phyloP scores from a whole-genome alignment of 2,113 vertebrate genomes.

The Lates calcarifer region DNA sequence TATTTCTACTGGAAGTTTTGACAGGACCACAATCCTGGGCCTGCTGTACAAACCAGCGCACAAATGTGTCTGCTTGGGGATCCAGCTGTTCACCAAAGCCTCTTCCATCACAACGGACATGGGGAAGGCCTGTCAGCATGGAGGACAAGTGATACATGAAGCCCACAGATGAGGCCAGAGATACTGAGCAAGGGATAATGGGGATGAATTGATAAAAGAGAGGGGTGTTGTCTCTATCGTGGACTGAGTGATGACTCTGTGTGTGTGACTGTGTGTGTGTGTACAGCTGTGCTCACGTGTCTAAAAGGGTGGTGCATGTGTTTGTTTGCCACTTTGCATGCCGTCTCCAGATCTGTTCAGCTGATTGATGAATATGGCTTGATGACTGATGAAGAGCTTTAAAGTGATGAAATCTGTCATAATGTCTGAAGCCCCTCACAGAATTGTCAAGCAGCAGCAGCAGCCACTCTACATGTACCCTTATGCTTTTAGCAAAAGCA shows the following conservation, averaged over 20 bases:
- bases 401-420: slow-evolving; percentile 43
- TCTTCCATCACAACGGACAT: slow-evolving; percentile 66
- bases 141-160: slow-evolving; percentile 66
- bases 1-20: slow-evolving; percentile 38
- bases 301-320: background rate
- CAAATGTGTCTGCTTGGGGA: slow-evolving; percentile 68
- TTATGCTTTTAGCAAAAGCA: background rate
- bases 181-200: slow-evolving; percentile 62
- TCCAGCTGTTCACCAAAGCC: slow-evolving; percentile 62
- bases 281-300: slow-evolving; percentile 25
- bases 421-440: slow-evolving; percentile 22
- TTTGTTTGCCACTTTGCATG: slow-evolving; percentile 29
- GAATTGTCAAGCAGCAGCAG: background rate
- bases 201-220: slow-evolving; percentile 77
- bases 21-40: slow-evolving; percentile 34
- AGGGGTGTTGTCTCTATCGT: slow-evolving; percentile 65
- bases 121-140: slow-evolving; percentile 69
- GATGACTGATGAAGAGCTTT: slow-evolving; percentile 40
- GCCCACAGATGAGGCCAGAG: slow-evolving; percentile 45
- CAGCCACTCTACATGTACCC: background rate
- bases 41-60: slow-evolving; percentile 54
- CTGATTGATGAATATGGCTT: slow-evolving; percentile 72
- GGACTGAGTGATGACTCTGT: slow-evolving; percentile 57
- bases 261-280: slow-evolving; percentile 12
- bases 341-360: slow-evolving; percentile 21